A percentile compares a stretch with the other conserved stretches of the same genome.
Conservation (phyloP, 2,888 invertebrate genomes). For the Odontocerum albicorne region DNA sequence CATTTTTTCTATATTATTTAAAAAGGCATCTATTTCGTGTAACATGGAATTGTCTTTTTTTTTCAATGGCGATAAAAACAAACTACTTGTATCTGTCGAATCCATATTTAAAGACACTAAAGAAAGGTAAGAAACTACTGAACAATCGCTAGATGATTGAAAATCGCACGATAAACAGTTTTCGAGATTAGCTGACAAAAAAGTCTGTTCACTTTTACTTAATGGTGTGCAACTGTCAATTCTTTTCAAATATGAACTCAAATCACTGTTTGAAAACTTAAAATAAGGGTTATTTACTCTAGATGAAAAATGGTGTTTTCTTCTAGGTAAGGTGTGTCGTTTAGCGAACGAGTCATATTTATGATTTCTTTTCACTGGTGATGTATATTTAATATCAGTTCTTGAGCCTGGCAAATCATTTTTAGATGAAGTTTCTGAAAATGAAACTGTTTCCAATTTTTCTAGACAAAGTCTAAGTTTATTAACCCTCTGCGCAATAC, state of each 20-base stretch:
- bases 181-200: slow-evolving; percentile 35
- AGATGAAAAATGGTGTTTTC: too few relatives aligned
- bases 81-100: slow-evolving; percentile 51
- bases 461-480: slow-evolving; percentile 61
- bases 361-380: background rate
- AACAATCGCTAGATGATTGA: slow-evolving; percentile 16
- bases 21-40: slow-evolving; percentile 55
- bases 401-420: slow-evolving; percentile 38
- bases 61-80: slow-evolving; percentile 52
- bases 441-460: slow-evolving; percentile 45
- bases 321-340: too few relatives aligned
- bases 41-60: slow-evolving; percentile 52
- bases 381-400: background rate
- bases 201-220: slow-evolving; percentile 2
- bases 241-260: too few relatives aligned
- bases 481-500: slow-evolving; percentile 64
- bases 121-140: slow-evolving; percentile 40
- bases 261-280: too few relatives aligned
- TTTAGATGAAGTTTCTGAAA: slow-evolving; percentile 41
- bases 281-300: too few relatives aligned
- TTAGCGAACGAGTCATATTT: too few relatives aligned
- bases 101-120: slow-evolving; percentile 47
- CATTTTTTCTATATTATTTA: slow-evolving; percentile 46
- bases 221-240: too few relatives aligned
- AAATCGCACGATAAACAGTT: slow-evolving; percentile 17